phyloP scores from a whole-genome alignment of 1,140 invertebrate genomes.

The Magallana gigas region DNA sequence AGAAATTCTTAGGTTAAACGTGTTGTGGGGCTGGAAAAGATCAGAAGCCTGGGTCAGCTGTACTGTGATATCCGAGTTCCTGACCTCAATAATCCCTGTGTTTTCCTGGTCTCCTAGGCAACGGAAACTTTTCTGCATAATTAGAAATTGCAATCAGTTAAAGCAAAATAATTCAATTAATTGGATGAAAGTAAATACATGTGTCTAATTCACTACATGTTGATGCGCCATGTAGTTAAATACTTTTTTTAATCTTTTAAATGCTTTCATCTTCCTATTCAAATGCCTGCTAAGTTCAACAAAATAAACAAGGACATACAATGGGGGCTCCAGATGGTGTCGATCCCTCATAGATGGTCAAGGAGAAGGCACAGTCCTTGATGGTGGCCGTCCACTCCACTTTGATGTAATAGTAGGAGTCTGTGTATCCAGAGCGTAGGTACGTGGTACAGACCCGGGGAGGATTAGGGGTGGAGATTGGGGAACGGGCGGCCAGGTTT shows the following conservation, averaged over 20 bases:
- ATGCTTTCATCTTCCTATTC: too few species aligned
- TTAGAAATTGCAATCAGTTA: background rate
- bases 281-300: too few species aligned
- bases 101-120: conserved; percentile 49
- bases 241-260: too few species aligned
- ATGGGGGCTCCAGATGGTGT: conserved; percentile 50
- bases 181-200: too few species aligned
- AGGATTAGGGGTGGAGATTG: conserved; percentile 61
- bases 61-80: conserved; percentile 51
- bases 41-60: conserved; percentile 53
- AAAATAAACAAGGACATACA: conserved; percentile 47
- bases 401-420: conserved; percentile 61
- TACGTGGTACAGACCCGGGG: conserved; percentile 58
- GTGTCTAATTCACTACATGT: too few species aligned
- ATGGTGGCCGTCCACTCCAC: conserved; percentile 62
- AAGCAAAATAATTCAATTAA: too few species aligned
- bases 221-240: too few species aligned
- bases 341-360: conserved; percentile 62
- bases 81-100: conserved; percentile 60
- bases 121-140: conserved; percentile 55
- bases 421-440: conserved; percentile 62
- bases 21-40: conserved; percentile 59
- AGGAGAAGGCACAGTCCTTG: conserved; percentile 61
- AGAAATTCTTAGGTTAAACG: conserved; percentile 57
- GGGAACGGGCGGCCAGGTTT: conserved; percentile 58